Evolutionary conservation across 2,888 invertebrate species (phyloP).

Genomic region (Dryobota labecula): DNA sequence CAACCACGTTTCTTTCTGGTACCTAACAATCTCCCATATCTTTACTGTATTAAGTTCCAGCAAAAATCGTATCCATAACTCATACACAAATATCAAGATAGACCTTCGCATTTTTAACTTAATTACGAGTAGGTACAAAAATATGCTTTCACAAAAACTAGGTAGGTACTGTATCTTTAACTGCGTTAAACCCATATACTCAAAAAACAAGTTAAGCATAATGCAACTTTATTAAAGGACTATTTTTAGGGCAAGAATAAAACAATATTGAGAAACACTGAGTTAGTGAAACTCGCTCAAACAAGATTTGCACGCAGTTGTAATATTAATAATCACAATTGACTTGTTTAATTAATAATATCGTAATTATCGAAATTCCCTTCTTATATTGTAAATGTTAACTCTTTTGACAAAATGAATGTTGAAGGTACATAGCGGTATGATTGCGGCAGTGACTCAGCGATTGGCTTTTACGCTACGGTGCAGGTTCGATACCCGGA

Average conservation of each 20-base stretch:
- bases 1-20: background rate
- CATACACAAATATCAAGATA: background rate
- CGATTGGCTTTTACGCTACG: background rate
- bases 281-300: constrained; percentile 5
- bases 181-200: background rate
- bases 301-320: background rate
- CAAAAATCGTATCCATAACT: no score
- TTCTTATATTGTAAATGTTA: no score
- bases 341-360: background rate
- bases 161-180: background rate
- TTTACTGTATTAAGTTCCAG: background rate
- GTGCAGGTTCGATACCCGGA: background rate
- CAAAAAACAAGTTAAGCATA: constrained; percentile 12
- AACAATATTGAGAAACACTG: constrained; percentile 36
- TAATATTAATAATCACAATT: background rate
- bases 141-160: background rate
- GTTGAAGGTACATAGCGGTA: background rate
- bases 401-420: background rate
- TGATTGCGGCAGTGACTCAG: background rate
- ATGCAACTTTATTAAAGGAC: background rate
- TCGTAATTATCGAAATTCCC: background rate
- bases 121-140: background rate
- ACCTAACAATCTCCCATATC: background rate
- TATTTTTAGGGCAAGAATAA: constrained; percentile 48
- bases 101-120: background rate